Percentiles rank a stretch among this genome's conserved stretches.
Conservation (phyloP, 2,113 vertebrate genomes). For the Tringa solitaria region DNA sequence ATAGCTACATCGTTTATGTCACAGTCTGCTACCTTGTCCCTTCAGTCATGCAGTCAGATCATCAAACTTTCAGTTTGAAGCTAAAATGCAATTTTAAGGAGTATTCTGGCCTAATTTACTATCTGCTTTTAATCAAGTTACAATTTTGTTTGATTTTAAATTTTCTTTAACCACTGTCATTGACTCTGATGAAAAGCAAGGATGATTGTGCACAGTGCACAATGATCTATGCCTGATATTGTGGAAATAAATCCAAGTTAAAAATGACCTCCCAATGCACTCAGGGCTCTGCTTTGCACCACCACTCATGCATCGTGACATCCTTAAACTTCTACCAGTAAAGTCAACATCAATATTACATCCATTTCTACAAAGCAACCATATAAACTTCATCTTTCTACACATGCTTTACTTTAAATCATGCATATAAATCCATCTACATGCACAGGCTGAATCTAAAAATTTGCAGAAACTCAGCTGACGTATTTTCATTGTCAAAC, state of each 20-base stretch:
- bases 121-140: constrained; percentile 55
- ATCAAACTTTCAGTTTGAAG: constrained; percentile 31
- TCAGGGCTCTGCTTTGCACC: constrained; percentile 56
- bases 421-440: constrained; percentile 56
- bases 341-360: constrained; percentile 67
- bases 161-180: constrained; percentile 40
- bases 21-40: constrained; percentile 26
- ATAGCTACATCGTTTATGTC: constrained; percentile 31
- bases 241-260: constrained; percentile 63
- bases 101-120: constrained; percentile 45
- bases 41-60: constrained; percentile 33
- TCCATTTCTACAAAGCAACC: constrained; percentile 55
- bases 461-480: constrained; percentile 34
- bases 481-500: constrained; percentile 24
- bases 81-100: constrained; percentile 40
- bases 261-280: constrained; percentile 60
- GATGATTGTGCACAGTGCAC: constrained; percentile 24
- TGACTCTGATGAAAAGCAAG: constrained; percentile 52
- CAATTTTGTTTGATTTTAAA: constrained; percentile 47
- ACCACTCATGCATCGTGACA: constrained; percentile 54
- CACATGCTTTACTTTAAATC: constrained; percentile 54
- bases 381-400: constrained; percentile 59
- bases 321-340: constrained; percentile 58
- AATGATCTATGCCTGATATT: constrained; percentile 45
- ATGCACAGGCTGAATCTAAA: constrained; percentile 1